Conservation (phyloP, 2,888 invertebrate genomes). For the Scaeva pyrastri region DNA sequence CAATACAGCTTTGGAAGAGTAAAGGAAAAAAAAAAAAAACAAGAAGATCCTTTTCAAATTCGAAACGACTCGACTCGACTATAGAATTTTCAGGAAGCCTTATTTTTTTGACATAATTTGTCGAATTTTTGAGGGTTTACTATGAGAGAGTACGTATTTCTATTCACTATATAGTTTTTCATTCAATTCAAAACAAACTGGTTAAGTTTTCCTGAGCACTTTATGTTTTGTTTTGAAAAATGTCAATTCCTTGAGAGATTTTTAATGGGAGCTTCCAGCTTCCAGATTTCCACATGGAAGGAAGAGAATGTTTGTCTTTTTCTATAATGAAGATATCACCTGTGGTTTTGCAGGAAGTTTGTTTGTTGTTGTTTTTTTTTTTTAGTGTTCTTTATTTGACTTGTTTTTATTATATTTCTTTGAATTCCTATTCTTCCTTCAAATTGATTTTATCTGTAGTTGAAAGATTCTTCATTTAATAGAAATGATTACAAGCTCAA, state of each 20-base stretch:
- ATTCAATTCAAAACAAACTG: slow-evolving; percentile 10
- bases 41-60: slow-evolving; percentile 20
- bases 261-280: not conserved
- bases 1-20: not conserved
- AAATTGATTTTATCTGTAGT: too few species aligned
- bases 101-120: slow-evolving; percentile 46
- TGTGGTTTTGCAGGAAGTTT: too few species aligned
- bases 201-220: slow-evolving; percentile 6
- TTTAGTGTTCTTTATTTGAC: too few species aligned
- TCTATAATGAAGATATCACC: too few species aligned
- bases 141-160: not conserved
- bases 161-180: not conserved
- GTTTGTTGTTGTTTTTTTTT: too few species aligned
- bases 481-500: too few species aligned
- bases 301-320: too few species aligned
- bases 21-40: not conserved
- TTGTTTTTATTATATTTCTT: too few species aligned
- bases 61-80: slow-evolving; percentile 1
- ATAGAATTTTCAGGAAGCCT: slow-evolving; percentile 28
- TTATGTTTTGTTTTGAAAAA: slow-evolving; percentile 6
- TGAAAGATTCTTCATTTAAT: too few species aligned
- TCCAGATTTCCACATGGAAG: too few species aligned
- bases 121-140: slow-evolving; percentile 17
- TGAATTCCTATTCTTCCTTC: too few species aligned
- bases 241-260: slow-evolving; percentile 5